Base-by-base conservation (phyloP, 2,888 invertebrate species). In the Napeogenes inachia region DNA sequence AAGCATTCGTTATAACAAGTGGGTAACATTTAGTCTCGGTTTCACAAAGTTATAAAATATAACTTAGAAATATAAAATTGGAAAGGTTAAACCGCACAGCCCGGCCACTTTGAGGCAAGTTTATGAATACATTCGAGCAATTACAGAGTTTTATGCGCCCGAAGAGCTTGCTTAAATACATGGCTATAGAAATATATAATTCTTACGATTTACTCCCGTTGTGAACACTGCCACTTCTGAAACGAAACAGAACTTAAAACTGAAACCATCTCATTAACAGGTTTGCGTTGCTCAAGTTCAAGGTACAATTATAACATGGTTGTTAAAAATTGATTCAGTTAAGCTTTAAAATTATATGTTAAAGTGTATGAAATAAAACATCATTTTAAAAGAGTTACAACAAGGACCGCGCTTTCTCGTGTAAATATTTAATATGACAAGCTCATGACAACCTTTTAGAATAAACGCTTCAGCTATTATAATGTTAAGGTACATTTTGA, bases 101-200 rank as follows among this genome's bases (percentile, higher is more conserved):
- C 35, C 54, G 61, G 59, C 46, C 59, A 62, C 62, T 62, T 62
- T 62, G 62, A 56, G 62, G 38, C 55, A 56, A 59, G 55, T 59
- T 59, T 53, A 56, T 62, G 62, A 59, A 62, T 62, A 56, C 59
- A 55, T 38, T 47, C 56, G 47, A 30, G 62, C 62, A 59, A 62
- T 62, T 62, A 62, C 62, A 53, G 62, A 62, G 62, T 62, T 62
- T 62, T 62, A 62, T 59, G 59, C 56, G 56, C 56, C 45, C 57
- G 55, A 38, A 42, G 55, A 32, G 12, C 42, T 12, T 56, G 45
- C 56, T 35, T 42, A 50, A 30, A 50, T 30, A 50, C 50, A 30
- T 21, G 50, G n/a, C 30, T 10, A 50, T 50, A 30, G 50, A 50
- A 50, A 50, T 50, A 4, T 50, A 50, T 50, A 50, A 50, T 21